Evolutionary conservation across 92 coral and sea anemone species (phyloP).

Genomic region (Parazoanthus darwini): DNA sequence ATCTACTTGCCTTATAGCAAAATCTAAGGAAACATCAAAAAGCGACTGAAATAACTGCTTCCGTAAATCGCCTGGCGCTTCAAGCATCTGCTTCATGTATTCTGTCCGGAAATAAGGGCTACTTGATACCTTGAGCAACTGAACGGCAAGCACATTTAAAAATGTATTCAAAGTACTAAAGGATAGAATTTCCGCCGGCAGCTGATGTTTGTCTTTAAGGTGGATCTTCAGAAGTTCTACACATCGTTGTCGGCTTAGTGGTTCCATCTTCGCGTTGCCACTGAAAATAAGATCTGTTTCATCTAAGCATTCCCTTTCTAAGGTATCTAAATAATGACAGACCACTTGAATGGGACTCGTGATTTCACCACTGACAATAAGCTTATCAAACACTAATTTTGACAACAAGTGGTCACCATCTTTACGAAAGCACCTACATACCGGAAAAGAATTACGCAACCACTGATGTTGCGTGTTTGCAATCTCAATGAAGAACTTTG

Average conservation of each 20-base stretch:
- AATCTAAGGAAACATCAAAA: slow-evolving; percentile 21
- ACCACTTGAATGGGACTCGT: slow-evolving; percentile 20
- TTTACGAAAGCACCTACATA: slow-evolving; percentile 29
- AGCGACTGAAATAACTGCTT: background rate
- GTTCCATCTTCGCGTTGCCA: slow-evolving; percentile 16
- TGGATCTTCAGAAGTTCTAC: slow-evolving; percentile 9
- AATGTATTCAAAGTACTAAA: slow-evolving; percentile 22
- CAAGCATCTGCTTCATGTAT: slow-evolving; percentile 5
- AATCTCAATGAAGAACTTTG: slow-evolving; percentile 44
- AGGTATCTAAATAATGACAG: slow-evolving; percentile 7
- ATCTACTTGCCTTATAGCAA: slow-evolving; percentile 6
- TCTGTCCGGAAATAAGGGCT: slow-evolving; percentile 28
- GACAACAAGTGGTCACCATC: slow-evolving; percentile 4
- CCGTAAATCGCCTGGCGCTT: background rate
- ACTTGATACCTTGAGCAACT: slow-evolving; percentile 21
- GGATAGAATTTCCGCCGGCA: background rate
- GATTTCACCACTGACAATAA: slow-evolving; percentile 36
- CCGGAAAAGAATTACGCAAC: slow-evolving; percentile 36
- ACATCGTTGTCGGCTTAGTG: slow-evolving; percentile 25
- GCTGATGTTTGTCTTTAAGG: background rate
- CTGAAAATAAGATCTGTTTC: slow-evolving; percentile 24
- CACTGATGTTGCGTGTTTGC: slow-evolving; percentile 35
- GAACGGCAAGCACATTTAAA: slow-evolving; percentile 4
- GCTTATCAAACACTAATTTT: background rate
- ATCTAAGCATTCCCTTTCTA: slow-evolving; percentile 18